Base-by-base conservation (phyloP, 1,140 invertebrate species). In the Drosophila prosaltans region DNA sequence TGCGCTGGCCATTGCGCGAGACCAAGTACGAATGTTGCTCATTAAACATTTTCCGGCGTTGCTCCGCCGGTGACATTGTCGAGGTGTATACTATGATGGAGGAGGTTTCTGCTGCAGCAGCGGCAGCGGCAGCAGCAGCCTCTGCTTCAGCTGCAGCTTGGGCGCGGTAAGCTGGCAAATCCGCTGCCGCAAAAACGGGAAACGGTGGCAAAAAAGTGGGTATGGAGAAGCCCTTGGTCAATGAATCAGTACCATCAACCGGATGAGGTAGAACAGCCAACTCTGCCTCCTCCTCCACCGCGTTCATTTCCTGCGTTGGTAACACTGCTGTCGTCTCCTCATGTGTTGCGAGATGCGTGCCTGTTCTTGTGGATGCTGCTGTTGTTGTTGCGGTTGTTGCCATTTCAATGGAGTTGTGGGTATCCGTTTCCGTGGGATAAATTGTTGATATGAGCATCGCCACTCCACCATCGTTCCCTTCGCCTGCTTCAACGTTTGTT, bases 131-230 rank as follows among this genome's bases (percentile, higher is more conserved):
- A 3, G 62, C 68, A 2, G 71, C 81, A 21, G 71, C 78, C 2
- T 65, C 74, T 10, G 65, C 78, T 3, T 82, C 81, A 0, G 83
- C 83, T 39, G 74, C 83, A 36, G 84, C 83, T 68, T 80, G 84
- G 51, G 84, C 84, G 10, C 84, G 84, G 71, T 84, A 89, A 62
- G 84, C 84, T 40, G 90, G 83, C 69, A 91, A 63, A 80, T 91
- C 86, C 39, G 90, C 90, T 39, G 88, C 90, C 40, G 90, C 85
- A 54, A 91, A 91, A 48, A 80, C 81, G 67, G 90, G 90, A 78
- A 91, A 90, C 55, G 90, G 90, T 28, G 90, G 90, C 65, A 91
- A 73, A 67, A 91, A 91, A 59, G 90, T 91, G n/a, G 90, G 90
- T 28, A 91, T 91, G 64, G 90, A 91, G 74, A 91, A 91, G 16